Conservation (phyloP, 1,140 invertebrate genomes). For the Paramacrobiotus metropolitanus region DNA sequence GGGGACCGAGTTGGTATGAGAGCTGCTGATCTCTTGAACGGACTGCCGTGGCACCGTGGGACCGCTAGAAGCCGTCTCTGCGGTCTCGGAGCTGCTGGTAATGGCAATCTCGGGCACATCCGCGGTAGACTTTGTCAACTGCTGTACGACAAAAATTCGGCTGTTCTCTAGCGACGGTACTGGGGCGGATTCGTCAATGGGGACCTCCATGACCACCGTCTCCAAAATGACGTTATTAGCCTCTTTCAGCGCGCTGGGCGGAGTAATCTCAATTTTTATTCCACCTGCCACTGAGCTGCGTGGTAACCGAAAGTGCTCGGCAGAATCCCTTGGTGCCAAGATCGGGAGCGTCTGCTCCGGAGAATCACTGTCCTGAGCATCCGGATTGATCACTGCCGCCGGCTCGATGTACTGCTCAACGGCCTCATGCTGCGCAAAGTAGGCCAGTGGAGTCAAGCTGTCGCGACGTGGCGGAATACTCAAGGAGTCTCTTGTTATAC, state of each 20-base stretch:
- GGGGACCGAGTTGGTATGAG: not conserved
- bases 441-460: not conserved
- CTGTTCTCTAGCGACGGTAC: too few species aligned
- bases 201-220: not conserved
- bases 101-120: not conserved
- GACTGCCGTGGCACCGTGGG: not conserved
- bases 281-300: not conserved
- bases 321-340: not conserved
- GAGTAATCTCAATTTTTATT: constrained; percentile 2
- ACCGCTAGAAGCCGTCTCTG: not conserved
- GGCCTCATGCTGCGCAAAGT: not conserved
- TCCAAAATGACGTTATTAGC: not conserved
- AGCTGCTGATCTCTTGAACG: not conserved
- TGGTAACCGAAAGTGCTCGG: not conserved
- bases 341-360: not conserved
- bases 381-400: not conserved
- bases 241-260: not conserved
- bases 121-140: not conserved
- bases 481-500: not conserved
- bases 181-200: too few species aligned
- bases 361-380: not conserved
- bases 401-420: not conserved
- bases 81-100: not conserved
- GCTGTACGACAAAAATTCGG: not conserved
- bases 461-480: not conserved